phyloP scores from a whole-genome alignment of 2,113 vertebrate genomes.

The Hydrochoerus hydrochaeris region DNA sequence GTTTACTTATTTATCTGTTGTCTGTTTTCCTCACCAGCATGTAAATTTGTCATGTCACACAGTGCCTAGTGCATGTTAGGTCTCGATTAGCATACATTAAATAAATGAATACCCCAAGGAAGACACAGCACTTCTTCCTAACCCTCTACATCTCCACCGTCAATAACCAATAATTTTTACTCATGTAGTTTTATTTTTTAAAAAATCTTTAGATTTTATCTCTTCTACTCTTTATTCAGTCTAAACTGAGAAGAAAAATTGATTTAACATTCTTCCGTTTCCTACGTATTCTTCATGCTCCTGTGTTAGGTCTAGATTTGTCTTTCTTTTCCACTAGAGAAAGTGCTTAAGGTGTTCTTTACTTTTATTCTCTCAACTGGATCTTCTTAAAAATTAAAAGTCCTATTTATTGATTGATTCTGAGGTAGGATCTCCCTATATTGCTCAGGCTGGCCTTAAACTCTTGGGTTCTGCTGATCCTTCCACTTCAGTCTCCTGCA shows the following conservation, averaged over 20 bases:
- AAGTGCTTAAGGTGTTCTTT: background rate
- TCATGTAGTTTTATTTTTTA: background rate
- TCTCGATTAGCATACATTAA: background rate
- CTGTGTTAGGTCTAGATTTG: background rate
- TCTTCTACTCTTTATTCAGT: conserved; percentile 3
- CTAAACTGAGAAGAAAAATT: background rate
- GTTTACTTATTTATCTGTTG: background rate
- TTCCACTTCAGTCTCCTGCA: background rate
- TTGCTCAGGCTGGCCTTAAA: background rate
- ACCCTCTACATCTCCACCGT: background rate
- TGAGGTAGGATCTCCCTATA: background rate
- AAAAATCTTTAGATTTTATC: background rate
- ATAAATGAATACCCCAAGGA: background rate
- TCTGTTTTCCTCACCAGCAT: too few relatives aligned
- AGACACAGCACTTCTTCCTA: background rate
- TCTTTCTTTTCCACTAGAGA: conserved; percentile 1
- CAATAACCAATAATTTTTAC: conserved; percentile 12
- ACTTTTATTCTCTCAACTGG: conserved; percentile 11
- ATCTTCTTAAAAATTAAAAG: conserved; percentile 37
- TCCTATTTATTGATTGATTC: background rate
- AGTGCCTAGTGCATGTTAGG: background rate
- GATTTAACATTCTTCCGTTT: conserved; percentile 30
- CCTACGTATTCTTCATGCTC: conserved; percentile 39
- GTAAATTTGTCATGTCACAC: background rate
- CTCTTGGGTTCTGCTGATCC: background rate